Evolutionary conservation across 2,113 vertebrate genomes (phyloP), one percentile per base, ranked within the genome.

Genomic region (Tragelaphus buxtoni): DNA sequence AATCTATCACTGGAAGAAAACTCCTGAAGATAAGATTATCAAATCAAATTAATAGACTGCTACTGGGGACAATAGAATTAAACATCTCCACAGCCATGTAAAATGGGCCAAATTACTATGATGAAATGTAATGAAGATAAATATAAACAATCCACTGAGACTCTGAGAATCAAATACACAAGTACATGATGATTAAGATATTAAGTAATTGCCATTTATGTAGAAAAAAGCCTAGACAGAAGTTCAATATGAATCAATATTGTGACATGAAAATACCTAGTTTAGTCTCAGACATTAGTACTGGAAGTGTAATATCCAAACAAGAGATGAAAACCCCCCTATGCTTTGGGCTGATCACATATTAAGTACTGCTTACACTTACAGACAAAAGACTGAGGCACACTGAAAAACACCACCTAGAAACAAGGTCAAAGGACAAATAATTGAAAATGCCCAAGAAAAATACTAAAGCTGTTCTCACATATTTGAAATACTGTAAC

Each of bases 51-150:
- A 91, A 20, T 20, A 88, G 47, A 79, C 72, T 60, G 11, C 32
- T 80, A 61, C 49, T 65, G 5, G 96, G 65, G 24, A 94, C 81
- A 97, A 96, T 8, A 95, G 83, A 97, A 90, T 93, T 79, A 95
- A 93, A 86, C 49, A 95, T 91, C 83, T 95, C 35, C 69, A 49
- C 35, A 91, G 49, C 49, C 60, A 80, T 72, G 32, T 84, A 84
- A 81, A 47, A 94, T 60, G 93, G 92, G 49, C n/a, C 83, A 95
- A 96, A 93, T 97, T 97, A 92, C 49, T 53, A 87, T 81, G 74
- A 76, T 90, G 35, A 91, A 97, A 96, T 97, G 96, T 92, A 97
- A 96, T 97, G 92, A 97, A 93, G 60, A 95, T 90, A 92, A 95
- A 90, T 90, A 74, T 89, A 93, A 97, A 95, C 60, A 97, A 88